Percentiles rank a stretch among this genome's conserved stretches.
Evolutionary conservation across 2,888 invertebrate species (phyloP).

Genomic region (Odiellus spinosus): DNA sequence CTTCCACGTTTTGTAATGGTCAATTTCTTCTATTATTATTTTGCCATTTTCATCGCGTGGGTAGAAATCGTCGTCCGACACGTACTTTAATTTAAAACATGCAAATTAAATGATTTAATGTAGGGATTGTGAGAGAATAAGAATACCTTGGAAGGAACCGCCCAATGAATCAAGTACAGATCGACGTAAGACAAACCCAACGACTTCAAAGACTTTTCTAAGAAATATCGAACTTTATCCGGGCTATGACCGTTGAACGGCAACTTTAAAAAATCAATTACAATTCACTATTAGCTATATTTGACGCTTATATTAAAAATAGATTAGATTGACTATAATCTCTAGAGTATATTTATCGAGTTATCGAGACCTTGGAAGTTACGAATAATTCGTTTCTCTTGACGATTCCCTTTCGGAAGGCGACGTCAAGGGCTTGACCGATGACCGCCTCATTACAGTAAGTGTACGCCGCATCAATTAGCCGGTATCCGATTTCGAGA

Average conservation of each 20-base stretch:
- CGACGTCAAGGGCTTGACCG: constrained; percentile 16
- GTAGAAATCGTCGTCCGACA: no score
- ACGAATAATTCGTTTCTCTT: constrained; percentile 20
- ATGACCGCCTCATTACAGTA: constrained; percentile 19
- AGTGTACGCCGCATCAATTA: constrained; percentile 19
- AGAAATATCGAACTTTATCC: constrained; percentile 46
- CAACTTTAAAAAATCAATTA: no score
- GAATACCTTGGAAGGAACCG: constrained; percentile 41
- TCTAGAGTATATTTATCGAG: no score
- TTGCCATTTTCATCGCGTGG: no score
- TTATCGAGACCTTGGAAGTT: constrained; percentile 20
- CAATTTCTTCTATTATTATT: no score
- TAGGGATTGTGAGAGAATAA: no score
- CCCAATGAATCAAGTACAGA: constrained; percentile 61
- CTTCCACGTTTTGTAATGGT: no score
- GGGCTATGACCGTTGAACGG: constrained; percentile 45
- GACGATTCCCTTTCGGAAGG: constrained; percentile 9
- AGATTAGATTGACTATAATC: no score
- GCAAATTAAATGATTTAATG: no score
- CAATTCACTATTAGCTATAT: no score
- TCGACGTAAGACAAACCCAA: constrained; percentile 64
- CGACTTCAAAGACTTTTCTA: constrained; percentile 48
- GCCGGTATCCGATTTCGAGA: constrained; percentile 17
- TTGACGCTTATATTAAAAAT: no score
- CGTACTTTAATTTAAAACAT: no score